A percentile compares a stretch with the other conserved stretches of the same genome.
Conservation (phyloP, 2,113 vertebrate species). For the Hyla sarda region DNA sequence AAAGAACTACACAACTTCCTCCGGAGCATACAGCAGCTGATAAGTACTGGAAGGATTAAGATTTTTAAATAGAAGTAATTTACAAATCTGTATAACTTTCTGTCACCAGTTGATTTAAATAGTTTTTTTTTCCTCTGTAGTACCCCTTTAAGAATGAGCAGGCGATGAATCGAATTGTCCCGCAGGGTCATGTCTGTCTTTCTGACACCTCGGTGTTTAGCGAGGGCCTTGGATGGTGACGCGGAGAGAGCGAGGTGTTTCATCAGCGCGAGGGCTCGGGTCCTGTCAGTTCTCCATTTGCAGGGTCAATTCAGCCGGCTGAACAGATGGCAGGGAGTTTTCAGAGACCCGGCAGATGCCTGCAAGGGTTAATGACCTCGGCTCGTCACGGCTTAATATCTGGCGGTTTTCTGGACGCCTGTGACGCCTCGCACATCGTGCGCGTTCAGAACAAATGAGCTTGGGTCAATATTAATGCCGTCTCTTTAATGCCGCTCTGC, state of each 20-base stretch:
- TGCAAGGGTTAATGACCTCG: background rate
- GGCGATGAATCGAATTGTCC: background rate
- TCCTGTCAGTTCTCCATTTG: background rate
- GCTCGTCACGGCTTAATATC: background rate
- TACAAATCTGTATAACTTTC: too few relatives aligned
- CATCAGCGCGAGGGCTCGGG: background rate
- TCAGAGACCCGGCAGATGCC: background rate
- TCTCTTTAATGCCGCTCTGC: background rate
- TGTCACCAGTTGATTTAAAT: too few relatives aligned
- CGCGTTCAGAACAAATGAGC: background rate
- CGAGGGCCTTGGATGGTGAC: background rate
- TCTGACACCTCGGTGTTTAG: background rate
- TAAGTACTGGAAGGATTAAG: too few relatives aligned
- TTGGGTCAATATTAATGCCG: background rate
- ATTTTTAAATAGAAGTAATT: too few relatives aligned
- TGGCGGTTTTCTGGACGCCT: too few relatives aligned
- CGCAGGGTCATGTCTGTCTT: background rate
- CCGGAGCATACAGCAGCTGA: too few relatives aligned
- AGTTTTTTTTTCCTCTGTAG: too few relatives aligned
- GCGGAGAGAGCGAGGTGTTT: background rate
- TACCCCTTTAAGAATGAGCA: too few relatives aligned
- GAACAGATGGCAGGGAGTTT: constrained; percentile 38
- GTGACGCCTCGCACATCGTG: too few relatives aligned
- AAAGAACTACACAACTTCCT: too few relatives aligned
- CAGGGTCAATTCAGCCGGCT: constrained; percentile 13